Conservation (phyloP, 2,797 vertebrate species). For the Gadopsis marmoratus region DNA sequence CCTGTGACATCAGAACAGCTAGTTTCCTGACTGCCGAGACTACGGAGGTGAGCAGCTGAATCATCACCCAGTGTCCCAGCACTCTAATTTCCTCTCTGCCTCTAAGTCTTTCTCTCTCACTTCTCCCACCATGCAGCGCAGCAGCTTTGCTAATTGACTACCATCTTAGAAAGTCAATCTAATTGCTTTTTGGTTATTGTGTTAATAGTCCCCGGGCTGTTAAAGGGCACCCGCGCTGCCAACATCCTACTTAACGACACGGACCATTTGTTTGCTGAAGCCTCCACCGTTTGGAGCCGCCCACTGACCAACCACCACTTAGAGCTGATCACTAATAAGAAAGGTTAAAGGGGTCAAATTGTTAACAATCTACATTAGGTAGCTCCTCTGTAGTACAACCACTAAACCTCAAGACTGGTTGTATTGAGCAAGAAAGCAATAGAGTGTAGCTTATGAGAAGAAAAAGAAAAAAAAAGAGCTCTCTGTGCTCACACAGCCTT, state of each 20-base stretch:
- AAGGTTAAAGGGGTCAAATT: slow-evolving; percentile 75
- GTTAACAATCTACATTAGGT: slow-evolving; percentile 57
- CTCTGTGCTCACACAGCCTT: slow-evolving; percentile 4
- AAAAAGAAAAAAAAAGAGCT: background rate
- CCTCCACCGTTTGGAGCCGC: slow-evolving; percentile 1
- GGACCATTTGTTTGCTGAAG: slow-evolving; percentile 58
- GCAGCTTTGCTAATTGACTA: slow-evolving; percentile 77
- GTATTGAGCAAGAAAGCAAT: background rate
- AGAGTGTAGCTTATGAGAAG: background rate
- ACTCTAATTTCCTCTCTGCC: background rate
- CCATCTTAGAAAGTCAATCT: slow-evolving; percentile 81
- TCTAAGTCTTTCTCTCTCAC: slow-evolving; percentile 4
- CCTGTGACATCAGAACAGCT: slow-evolving; percentile 18
- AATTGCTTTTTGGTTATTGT: slow-evolving; percentile 81
- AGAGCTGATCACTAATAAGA: slow-evolving; percentile 64
- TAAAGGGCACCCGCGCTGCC: slow-evolving; percentile 68
- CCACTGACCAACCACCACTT: slow-evolving; percentile 48
- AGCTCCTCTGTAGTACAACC: background rate
- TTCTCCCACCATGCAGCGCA: slow-evolving; percentile 19
- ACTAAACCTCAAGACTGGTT: slow-evolving; percentile 10
- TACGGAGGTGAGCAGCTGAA: background rate
- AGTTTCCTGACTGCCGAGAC: background rate
- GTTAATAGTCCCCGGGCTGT: slow-evolving; percentile 74
- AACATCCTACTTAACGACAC: slow-evolving; percentile 64
- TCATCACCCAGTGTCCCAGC: background rate